phyloP scores from a whole-genome alignment of 2,888 invertebrate genomes.

The Crocallis elinguaria region DNA sequence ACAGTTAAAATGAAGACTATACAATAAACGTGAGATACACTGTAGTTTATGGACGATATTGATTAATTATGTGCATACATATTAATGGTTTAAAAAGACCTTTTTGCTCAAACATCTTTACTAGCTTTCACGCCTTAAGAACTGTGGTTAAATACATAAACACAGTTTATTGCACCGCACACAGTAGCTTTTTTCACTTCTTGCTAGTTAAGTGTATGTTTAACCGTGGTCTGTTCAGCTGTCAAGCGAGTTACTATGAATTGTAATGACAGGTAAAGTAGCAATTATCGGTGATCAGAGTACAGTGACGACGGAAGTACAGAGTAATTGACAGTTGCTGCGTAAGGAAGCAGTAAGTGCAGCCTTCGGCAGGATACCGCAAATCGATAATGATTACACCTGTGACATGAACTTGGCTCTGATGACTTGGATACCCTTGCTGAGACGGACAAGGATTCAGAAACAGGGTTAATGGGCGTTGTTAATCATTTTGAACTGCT shows the following conservation, averaged over 20 bases:
- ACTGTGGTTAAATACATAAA: no score
- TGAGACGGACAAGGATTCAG: slow-evolving; percentile 26
- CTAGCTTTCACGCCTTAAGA: no score
- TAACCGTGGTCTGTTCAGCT: background rate
- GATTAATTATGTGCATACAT: no score
- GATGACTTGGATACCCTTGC: slow-evolving; percentile 24
- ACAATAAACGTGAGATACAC: no score
- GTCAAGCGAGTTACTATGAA: slow-evolving; percentile 8
- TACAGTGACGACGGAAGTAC: slow-evolving; percentile 18
- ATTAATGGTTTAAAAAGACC: no score
- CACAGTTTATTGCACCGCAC: background rate
- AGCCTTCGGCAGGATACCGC: slow-evolving; percentile 44
- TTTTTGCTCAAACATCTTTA: no score
- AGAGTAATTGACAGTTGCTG: slow-evolving; percentile 9
- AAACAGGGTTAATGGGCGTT: no score
- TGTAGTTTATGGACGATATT: no score
- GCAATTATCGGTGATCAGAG: slow-evolving; percentile 4
- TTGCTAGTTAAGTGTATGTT: background rate
- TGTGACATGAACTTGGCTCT: slow-evolving; percentile 29
- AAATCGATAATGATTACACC: slow-evolving; percentile 41
- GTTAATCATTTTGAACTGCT: no score
- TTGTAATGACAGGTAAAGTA: slow-evolving; percentile 8
- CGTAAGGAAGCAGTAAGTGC: slow-evolving; percentile 33
- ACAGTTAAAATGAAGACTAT: no score
- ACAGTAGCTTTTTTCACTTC: background rate